Percentiles rank a stretch among this genome's conserved stretches.
These are phyloP conservation scores for Salmo trutta DNA, from an alignment of 2,797 vertebrate genomes.

Conservation along the genomic window DNA sequence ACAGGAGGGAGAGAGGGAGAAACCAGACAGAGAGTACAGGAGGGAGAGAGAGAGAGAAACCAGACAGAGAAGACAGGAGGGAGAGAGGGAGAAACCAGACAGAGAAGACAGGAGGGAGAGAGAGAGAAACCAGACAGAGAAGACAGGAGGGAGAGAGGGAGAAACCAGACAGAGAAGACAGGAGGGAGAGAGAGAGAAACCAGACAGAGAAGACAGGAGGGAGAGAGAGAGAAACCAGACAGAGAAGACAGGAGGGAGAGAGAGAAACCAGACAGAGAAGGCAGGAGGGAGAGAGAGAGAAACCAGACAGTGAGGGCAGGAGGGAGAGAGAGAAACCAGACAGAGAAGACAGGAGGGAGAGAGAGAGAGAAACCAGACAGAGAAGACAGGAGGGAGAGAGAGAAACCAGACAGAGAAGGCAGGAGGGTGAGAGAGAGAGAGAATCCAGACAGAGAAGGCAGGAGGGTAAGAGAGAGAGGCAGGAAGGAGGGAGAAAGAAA, in stretches of 20 bases:
- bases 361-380: slow-evolving; percentile 40
- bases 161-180: not conserved
- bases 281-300: no score
- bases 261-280: slow-evolving; percentile 40
- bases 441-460: no score
- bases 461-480: not conserved
- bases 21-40: slow-evolving; percentile 10
- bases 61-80: no score
- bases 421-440: not conserved
- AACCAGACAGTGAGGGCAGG: no score
- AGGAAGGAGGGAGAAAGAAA: no score
- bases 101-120: not conserved
- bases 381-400: no score
- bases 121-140: not conserved
- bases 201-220: no score
- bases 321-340: no score
- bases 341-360: not conserved
- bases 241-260: not conserved
- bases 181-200: no score
- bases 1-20: slow-evolving; percentile 27
- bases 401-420: no score
- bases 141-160: not conserved
- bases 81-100: no score
- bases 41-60: no score
- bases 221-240: not conserved